These are phyloP conservation scores for Drosophila prolongata DNA, from an alignment of 2,888 invertebrate species.

Conservation along the genomic window DNA sequence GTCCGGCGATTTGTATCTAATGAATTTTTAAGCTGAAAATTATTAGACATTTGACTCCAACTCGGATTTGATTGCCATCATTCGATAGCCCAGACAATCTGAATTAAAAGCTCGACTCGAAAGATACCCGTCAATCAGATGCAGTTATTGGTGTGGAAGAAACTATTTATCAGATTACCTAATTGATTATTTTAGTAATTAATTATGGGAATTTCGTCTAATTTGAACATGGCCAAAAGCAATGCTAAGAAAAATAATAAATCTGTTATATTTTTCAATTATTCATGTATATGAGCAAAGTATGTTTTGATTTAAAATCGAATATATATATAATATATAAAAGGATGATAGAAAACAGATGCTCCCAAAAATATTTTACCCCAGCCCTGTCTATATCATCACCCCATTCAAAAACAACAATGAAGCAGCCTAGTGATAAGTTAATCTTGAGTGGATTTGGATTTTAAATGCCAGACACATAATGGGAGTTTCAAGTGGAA, in stretches of 20 bases:
- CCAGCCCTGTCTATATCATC: neutral
- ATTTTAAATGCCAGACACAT: constrained; percentile 48
- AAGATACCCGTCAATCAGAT: constrained; percentile 22
- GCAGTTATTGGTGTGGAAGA: too few species aligned
- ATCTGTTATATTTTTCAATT: too few species aligned
- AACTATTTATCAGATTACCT: too few species aligned
- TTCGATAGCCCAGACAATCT: neutral
- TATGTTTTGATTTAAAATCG: too few species aligned
- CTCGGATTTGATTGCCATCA: constrained; percentile 53
- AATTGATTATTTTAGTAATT: too few species aligned
- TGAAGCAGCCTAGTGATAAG: constrained; percentile 48
- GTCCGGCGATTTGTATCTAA: constrained; percentile 65
- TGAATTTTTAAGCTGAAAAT: constrained; percentile 76
- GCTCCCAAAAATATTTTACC: neutral
- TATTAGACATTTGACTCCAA: constrained; percentile 66
- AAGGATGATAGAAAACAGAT: too few species aligned
- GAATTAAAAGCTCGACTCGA: constrained; percentile 17
- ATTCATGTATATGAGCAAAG: too few species aligned
- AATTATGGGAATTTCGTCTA: too few species aligned
- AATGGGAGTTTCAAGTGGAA: constrained; percentile 33
- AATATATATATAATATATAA: too few species aligned
- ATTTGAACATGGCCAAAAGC: too few species aligned
- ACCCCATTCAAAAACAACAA: constrained; percentile 4
- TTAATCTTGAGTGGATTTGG: constrained; percentile 78
- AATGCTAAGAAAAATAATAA: too few species aligned